These are phyloP conservation scores for Mixornis gularis DNA, from an alignment of 2,113 vertebrate genomes.

Conservation along the genomic window DNA sequence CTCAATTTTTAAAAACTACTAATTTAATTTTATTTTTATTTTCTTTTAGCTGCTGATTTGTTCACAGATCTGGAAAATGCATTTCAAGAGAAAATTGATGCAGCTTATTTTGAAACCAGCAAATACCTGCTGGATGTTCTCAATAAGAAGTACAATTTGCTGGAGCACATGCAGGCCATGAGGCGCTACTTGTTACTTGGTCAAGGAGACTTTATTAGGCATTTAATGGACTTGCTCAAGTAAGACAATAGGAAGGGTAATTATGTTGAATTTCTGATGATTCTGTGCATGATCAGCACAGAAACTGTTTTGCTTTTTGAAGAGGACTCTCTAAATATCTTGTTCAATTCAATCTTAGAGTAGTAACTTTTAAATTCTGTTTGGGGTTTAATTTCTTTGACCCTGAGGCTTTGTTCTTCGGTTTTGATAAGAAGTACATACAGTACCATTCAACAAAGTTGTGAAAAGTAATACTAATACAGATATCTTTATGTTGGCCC, in stretches of 20 bases:
- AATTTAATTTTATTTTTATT: neutral
- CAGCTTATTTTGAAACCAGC: constrained; percentile 95
- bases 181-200: constrained; percentile 94
- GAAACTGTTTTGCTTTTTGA: neutral
- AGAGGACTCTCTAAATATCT: neutral
- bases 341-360: neutral
- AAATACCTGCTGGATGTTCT: constrained; percentile 93
- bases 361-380: neutral
- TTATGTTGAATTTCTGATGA: neutral
- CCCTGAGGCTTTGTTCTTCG: neutral
- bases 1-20: neutral
- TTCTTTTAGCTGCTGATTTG: constrained; percentile 81
- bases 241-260: constrained; percentile 60
- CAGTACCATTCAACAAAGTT: neutral
- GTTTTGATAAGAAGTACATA: neutral
- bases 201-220: constrained; percentile 96
- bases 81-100: constrained; percentile 94
- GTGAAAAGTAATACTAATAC: neutral
- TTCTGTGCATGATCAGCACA: neutral
- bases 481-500: neutral
- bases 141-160: constrained; percentile 89
- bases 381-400: neutral
- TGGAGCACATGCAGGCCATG: constrained; percentile 97
- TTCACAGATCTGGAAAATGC: constrained; percentile 93
- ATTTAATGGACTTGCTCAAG: constrained; percentile 98